Evolutionary conservation across 2,888 invertebrate genomes (phyloP).

Genomic region (Papilio protenor): DNA sequence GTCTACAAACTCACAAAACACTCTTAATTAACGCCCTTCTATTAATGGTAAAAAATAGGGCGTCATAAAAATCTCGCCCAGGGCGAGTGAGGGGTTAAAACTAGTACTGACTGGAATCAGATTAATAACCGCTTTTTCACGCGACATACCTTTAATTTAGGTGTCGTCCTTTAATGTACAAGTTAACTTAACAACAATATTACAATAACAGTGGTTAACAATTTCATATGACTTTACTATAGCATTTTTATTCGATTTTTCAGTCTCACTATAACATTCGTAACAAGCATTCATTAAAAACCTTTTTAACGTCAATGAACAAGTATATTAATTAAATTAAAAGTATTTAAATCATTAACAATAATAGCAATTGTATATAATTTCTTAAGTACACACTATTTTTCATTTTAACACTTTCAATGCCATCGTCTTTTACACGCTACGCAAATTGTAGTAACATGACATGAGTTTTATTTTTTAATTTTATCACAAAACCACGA

Average conservation of each 20-base stretch:
- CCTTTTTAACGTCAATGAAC: too few species aligned
- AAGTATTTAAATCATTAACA: too few species aligned
- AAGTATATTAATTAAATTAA: background rate
- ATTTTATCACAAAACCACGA: background rate
- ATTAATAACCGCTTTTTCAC: too few species aligned
- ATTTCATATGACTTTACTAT: background rate
- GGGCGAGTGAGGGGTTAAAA: too few species aligned
- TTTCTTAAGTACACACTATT: background rate
- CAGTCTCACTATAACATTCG: slow-evolving; percentile 18
- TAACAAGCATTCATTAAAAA: background rate
- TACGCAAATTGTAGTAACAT: background rate
- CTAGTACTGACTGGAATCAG: too few species aligned
- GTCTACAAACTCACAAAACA: too few species aligned
- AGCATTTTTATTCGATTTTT: background rate
- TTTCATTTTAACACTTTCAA: background rate
- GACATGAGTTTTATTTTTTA: background rate
- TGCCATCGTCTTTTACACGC: background rate
- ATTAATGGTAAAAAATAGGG: too few species aligned
- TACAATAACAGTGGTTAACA: slow-evolving; percentile 8
- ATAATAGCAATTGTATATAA: background rate
- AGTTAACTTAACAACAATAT: background rate
- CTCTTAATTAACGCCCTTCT: too few species aligned
- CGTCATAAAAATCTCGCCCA: too few species aligned
- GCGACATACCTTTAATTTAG: background rate
- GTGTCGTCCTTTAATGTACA: background rate